These are phyloP conservation scores for Bubo blakistoni DNA, from an alignment of 2,113 vertebrate species.

Conservation along the genomic window DNA sequence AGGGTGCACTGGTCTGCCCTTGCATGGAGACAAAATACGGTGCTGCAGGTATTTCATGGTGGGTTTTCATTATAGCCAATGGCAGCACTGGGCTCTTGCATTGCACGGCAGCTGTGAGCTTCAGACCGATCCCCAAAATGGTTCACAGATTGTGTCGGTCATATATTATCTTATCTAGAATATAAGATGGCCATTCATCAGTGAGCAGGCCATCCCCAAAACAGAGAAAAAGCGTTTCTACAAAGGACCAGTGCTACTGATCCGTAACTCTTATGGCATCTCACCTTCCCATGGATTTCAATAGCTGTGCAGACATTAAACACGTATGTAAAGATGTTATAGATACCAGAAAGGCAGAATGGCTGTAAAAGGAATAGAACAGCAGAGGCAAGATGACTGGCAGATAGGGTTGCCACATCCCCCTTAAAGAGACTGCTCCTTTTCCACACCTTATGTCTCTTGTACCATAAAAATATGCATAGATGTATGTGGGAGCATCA, in stretches of 20 bases:
- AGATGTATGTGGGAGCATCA: constrained; percentile 66
- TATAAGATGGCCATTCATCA: neutral
- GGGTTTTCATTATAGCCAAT: neutral
- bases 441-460: constrained; percentile 71
- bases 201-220: neutral
- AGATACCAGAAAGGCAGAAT: constrained; percentile 53
- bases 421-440: constrained; percentile 71
- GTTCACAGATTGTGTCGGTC: neutral
- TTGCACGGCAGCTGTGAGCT: neutral
- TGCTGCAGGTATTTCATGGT: neutral
- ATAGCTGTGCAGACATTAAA: neutral
- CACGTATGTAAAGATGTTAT: neutral
- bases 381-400: constrained; percentile 64
- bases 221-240: neutral
- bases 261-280: neutral
- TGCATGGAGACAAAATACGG: neutral
- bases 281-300: neutral
- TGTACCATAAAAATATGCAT: constrained; percentile 69
- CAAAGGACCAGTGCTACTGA: neutral
- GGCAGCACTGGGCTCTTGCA: neutral
- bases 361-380: constrained; percentile 70
- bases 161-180: neutral
- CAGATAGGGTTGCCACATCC: constrained; percentile 69
- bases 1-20: neutral
- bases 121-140: neutral